Conservation (phyloP, 2,113 vertebrate genomes). For the Sakesphorus luctuosus region DNA sequence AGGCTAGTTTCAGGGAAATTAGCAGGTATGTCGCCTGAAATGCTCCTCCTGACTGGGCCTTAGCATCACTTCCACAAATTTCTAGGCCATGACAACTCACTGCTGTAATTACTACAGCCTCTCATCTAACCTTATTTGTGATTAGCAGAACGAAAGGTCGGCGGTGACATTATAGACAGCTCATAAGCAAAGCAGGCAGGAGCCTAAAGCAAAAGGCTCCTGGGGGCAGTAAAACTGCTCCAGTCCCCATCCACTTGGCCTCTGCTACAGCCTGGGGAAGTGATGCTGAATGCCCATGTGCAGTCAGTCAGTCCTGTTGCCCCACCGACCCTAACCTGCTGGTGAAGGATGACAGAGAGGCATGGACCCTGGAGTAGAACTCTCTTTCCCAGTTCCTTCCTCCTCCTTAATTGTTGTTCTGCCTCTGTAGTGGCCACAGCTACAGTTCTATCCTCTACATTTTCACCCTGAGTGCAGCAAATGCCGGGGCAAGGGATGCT, state of each 20-base stretch:
- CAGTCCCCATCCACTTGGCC: not conserved
- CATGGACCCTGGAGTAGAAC: not conserved
- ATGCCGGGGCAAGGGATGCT: fast-evolving
- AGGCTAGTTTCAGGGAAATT: conserved; percentile 13
- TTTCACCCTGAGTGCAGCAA: not conserved
- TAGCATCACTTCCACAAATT: not conserved
- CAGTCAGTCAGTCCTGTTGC: not conserved
- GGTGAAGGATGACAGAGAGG: not conserved
- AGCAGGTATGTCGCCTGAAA: not conserved
- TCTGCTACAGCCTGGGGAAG: not conserved
- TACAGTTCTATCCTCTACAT: not conserved
- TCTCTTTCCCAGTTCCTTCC: not conserved
- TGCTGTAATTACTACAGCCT: not conserved
- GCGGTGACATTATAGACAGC: not conserved
- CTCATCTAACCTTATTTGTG: not conserved
- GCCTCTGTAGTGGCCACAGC: not conserved
- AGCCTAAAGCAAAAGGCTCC: not conserved
- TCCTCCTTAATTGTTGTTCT: not conserved
- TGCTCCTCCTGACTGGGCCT: not conserved
- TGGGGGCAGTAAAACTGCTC: not conserved
- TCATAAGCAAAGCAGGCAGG: not conserved
- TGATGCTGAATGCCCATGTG: fast-evolving
- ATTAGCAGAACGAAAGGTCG: not conserved
- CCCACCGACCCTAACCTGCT: not conserved
- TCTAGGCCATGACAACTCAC: not conserved